These are phyloP conservation scores for Urocolius indicus DNA, from an alignment of 2,113 vertebrate genomes.

Conservation along the genomic window DNA sequence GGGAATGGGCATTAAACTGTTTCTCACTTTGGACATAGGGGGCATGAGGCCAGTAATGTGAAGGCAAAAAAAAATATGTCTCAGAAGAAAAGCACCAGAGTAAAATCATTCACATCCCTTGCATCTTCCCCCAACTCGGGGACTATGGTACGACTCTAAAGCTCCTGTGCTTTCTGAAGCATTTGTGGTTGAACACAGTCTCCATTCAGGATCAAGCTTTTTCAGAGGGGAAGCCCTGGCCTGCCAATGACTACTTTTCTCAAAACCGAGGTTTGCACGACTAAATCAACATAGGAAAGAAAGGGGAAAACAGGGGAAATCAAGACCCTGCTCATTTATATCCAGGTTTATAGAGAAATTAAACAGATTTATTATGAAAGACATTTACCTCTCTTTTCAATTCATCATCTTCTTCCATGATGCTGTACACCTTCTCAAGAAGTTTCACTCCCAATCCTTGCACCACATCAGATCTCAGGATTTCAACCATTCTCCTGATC, in stretches of 20 bases:
- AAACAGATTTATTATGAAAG: neutral
- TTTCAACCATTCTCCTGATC: conserved; percentile 89
- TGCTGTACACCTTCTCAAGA: conserved; percentile 87
- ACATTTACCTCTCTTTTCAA: conserved; percentile 85
- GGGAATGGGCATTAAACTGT: neutral
- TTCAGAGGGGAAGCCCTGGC: neutral
- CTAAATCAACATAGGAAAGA: neutral
- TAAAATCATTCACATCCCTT: neutral
- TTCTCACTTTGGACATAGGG: neutral
- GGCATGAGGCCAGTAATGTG: neutral
- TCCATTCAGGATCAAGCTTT: neutral
- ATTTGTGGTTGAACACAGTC: neutral
- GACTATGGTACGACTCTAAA: neutral
- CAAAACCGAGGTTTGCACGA: neutral
- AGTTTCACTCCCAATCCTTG: conserved; percentile 91
- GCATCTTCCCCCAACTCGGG: neutral
- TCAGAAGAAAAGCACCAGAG: neutral
- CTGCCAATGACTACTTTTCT: neutral
- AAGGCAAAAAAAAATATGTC: neutral
- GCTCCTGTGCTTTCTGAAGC: neutral
- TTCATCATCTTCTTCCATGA: conserved; percentile 94
- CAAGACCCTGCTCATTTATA: neutral
- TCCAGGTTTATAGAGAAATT: neutral
- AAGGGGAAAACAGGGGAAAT: too few relatives aligned
- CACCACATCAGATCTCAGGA: conserved; percentile 89